Evolutionary conservation across 2,888 invertebrate species (phyloP).

Genomic region (Phania funesta): DNA sequence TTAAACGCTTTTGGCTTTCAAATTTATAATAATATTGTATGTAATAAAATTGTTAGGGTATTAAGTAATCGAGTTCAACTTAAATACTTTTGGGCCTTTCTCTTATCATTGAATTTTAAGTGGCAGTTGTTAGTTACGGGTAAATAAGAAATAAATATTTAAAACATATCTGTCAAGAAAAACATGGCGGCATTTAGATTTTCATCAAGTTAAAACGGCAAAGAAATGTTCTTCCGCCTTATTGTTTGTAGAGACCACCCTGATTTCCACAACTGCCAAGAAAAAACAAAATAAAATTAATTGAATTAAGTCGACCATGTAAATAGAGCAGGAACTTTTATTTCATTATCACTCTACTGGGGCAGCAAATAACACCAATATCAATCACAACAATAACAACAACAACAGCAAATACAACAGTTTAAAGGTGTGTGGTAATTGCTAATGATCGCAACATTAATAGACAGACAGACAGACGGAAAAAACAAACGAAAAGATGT

Average conservation of each 20-base stretch:
- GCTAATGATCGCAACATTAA: conserved; percentile 53
- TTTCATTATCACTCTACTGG: conserved; percentile 15
- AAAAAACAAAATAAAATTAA: conserved; percentile 8
- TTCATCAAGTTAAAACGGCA: conserved; percentile 35
- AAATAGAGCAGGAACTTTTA: conserved; percentile 41
- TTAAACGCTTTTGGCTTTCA: neutral
- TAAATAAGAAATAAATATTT: conserved; percentile 40
- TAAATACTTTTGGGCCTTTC: neutral
- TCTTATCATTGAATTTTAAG: neutral
- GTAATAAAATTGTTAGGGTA: neutral
- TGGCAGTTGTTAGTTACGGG: conserved; percentile 8
- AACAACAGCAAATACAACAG: conserved; percentile 27
- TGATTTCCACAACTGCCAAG: conserved; percentile 18
- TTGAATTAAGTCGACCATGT: conserved; percentile 39
- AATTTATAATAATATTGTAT: neutral
- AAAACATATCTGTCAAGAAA: conserved; percentile 48
- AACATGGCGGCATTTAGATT: conserved; percentile 55
- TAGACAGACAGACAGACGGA: conserved; percentile 6
- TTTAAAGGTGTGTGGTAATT: conserved; percentile 56
- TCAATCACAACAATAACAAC: neutral
- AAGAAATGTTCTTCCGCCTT: conserved; percentile 24
- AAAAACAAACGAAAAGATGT: conserved; percentile 5
- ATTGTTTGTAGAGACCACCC: conserved; percentile 35
- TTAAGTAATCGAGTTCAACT: neutral
- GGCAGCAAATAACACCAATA: conserved; percentile 21